phyloP scores from a whole-genome alignment of 2,888 invertebrate genomes.

The Sesia bembeciformis region DNA sequence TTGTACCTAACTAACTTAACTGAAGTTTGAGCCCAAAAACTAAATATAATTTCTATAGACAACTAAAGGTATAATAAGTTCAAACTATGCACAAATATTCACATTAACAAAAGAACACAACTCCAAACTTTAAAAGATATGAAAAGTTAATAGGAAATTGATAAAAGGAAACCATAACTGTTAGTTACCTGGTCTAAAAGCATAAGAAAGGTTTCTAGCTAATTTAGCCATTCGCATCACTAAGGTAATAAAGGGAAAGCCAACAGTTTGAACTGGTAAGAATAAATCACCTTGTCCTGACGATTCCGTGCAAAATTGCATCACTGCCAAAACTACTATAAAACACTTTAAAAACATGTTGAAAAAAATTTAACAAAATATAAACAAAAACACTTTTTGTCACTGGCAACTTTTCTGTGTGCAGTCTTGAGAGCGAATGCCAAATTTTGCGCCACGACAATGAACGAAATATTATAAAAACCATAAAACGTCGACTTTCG shows the following conservation, averaged over 20 bases:
- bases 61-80: too few species aligned
- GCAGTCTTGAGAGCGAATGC: constrained; percentile 12
- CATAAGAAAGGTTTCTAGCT: background rate
- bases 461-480: constrained; percentile 7
- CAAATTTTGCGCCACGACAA: constrained; percentile 4
- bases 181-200: background rate
- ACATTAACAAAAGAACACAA: too few species aligned
- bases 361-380: constrained; percentile 1
- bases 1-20: too few species aligned
- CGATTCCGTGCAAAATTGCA: constrained; percentile 1
- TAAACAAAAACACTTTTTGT: constrained; percentile 1
- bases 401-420: constrained; percentile 4
- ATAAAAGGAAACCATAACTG: too few species aligned
- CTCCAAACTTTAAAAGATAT: too few species aligned
- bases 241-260: background rate
- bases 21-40: too few species aligned
- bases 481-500: constrained; percentile 8
- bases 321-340: background rate
- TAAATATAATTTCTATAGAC: too few species aligned
- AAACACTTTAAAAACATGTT: constrained; percentile 5
- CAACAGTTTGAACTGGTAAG: background rate
- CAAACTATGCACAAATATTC: too few species aligned
- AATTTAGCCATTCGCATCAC: background rate
- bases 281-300: constrained; percentile 2
- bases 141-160: too few species aligned